Evolutionary conservation across 1,140 invertebrate species (phyloP).

Genomic region (Drosophila baimaii): DNA sequence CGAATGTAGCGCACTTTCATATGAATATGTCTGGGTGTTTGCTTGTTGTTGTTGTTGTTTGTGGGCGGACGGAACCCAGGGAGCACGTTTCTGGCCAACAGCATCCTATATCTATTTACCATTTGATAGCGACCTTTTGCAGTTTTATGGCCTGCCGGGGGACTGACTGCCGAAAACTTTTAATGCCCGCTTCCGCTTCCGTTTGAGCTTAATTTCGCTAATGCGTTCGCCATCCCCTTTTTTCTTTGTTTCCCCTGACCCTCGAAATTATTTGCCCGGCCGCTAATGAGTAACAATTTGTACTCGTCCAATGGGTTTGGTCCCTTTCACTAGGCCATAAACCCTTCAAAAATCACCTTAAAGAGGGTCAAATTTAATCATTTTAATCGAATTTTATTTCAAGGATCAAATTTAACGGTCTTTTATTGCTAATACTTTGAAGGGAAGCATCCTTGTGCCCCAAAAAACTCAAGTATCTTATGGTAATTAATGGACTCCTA

Average conservation of each 20-base stretch:
- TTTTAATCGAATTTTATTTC: conserved; percentile 1
- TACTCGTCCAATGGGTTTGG: conserved; percentile 11
- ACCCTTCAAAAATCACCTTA: conserved; percentile 12
- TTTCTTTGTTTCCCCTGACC: not conserved
- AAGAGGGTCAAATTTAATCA: conserved; percentile 3
- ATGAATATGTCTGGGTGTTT: conserved; percentile 33
- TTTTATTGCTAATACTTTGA: not conserved
- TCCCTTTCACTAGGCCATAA: conserved; percentile 4
- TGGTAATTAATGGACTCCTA: not conserved
- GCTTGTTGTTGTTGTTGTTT: no score
- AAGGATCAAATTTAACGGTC: not conserved
- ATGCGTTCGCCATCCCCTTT: conserved; percentile 43
- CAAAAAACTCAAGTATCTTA: not conserved
- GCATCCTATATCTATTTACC: conserved; percentile 63
- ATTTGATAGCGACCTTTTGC: conserved; percentile 65
- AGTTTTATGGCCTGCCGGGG: conserved; percentile 47
- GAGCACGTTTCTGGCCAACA: conserved; percentile 56
- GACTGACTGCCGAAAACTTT: conserved; percentile 57
- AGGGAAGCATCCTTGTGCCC: no score
- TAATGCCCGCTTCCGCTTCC: conserved; percentile 71
- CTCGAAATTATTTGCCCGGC: conserved; percentile 34
- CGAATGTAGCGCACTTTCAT: conserved; percentile 50
- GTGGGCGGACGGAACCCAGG: conserved; percentile 11
- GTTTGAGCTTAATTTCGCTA: conserved; percentile 69
- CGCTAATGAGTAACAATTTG: conserved; percentile 71